Conservation (phyloP, 2,888 invertebrate species). For the Rutpela maculata region DNA sequence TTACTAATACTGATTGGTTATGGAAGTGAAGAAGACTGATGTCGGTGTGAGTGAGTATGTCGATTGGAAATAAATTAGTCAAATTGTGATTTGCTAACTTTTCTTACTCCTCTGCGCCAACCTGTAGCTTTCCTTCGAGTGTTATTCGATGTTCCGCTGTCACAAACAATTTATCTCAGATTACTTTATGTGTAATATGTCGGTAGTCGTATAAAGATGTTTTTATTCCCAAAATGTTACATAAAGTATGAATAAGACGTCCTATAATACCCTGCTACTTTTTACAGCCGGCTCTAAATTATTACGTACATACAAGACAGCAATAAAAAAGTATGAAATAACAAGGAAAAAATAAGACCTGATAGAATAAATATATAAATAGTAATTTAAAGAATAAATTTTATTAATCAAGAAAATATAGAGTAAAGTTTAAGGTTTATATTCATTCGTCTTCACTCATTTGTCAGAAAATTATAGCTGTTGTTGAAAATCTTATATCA, state of each 20-base stretch:
- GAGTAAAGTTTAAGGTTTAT: too few species aligned
- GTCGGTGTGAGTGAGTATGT: background rate
- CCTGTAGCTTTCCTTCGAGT: constrained; percentile 18
- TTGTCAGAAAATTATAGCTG: too few species aligned
- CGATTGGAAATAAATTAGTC: constrained; percentile 13
- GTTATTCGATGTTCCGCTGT: constrained; percentile 15
- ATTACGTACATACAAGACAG: background rate
- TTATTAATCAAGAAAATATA: too few species aligned
- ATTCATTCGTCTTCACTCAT: too few species aligned
- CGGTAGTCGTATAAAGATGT: background rate
- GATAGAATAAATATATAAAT: too few species aligned
- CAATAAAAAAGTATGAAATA: too few species aligned
- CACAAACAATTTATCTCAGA: constrained; percentile 12
- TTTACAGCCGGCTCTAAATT: background rate
- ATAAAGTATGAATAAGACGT: background rate
- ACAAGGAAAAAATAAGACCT: too few species aligned
- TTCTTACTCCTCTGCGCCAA: constrained; percentile 7
- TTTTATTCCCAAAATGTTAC: background rate
- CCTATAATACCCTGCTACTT: background rate
- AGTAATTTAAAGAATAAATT: too few species aligned
- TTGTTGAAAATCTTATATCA: too few species aligned
- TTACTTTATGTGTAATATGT: constrained; percentile 11
- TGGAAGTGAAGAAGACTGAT: background rate
- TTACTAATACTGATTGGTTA: background rate
- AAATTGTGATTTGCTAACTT: background rate